phyloP scores from a whole-genome alignment of 2,797 vertebrate species.

The Aselliscus stoliczkanus region DNA sequence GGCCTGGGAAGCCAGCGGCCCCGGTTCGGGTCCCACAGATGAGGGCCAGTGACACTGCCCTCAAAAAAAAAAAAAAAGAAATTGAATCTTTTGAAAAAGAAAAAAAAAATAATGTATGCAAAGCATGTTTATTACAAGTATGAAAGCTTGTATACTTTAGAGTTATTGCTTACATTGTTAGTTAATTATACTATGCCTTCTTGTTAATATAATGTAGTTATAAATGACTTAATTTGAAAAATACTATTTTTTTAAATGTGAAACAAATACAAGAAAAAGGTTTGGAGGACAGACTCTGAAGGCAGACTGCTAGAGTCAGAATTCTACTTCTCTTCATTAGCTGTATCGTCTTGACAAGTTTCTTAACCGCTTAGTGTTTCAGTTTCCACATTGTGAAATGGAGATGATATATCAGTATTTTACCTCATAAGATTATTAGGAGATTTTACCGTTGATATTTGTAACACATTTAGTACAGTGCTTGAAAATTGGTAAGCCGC shows the following conservation, averaged over 20 bases:
- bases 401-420: not conserved
- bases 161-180: not conserved
- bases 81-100: too few species aligned
- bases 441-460: not conserved
- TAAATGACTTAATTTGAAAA: not conserved
- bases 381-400: not conserved
- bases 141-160: not conserved
- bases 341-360: not conserved
- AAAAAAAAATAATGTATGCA: not conserved
- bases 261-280: not conserved
- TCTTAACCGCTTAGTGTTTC: not conserved
- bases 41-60: too few species aligned
- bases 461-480: not conserved
- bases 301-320: too few species aligned
- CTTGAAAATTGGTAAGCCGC: not conserved
- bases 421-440: not conserved
- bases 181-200: not conserved
- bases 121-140: not conserved
- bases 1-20: too few species aligned
- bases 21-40: too few species aligned
- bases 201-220: not conserved
- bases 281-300: not conserved
- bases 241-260: not conserved
- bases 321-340: not conserved
- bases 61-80: too few species aligned